Base-by-base conservation (phyloP, 1,140 invertebrate genomes). In the Drosophila burlai region DNA sequence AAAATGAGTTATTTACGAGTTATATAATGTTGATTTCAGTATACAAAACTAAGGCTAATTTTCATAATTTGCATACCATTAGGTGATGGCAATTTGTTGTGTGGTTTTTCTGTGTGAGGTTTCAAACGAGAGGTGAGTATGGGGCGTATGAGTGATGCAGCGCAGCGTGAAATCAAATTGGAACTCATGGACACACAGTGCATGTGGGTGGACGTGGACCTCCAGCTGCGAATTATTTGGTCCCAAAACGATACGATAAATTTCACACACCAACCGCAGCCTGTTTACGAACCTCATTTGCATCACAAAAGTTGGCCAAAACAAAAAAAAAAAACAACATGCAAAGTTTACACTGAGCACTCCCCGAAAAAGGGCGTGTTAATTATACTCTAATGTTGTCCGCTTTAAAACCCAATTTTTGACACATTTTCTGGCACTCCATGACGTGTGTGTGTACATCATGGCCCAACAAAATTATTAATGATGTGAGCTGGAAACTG, bases 231-330 rank as follows among this genome's bases (percentile, higher is more conserved):
- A 50, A 67, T 71, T 68, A 65, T 76, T 77, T 73, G 77, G 73
- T 77, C 83, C 54, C 63, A 82, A 68, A 47, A 52, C 24, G 78
- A 65, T 63, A 75, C 83, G 52, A 87, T 87, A 86, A 76, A 87
- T 71, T 89, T 57, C 57, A 71, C 31, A 58, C 61, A 52, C 50
- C n/a, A 34, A 52, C 29, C 50, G 10, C 29, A 65, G 54, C 84
- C 58, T 78, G 77, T 58, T 57, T 81, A 72, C 66, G 4, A 75
- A 65, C 15, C 76, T 90, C 84, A 89, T 89, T 89, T 89, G 78
- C 84, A 89, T 89, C 69, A 90, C 84, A 90, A 89, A 71, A 89
- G 85, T 84, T 90, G 78, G 85, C 85, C 84, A 89, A 90, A 89
- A 34, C 7, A 34, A 34, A 36, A 87, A 63, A 46, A 21, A 31